phyloP scores from a whole-genome alignment of 2,797 vertebrate genomes.

The Ctenosaura bakeri region DNA sequence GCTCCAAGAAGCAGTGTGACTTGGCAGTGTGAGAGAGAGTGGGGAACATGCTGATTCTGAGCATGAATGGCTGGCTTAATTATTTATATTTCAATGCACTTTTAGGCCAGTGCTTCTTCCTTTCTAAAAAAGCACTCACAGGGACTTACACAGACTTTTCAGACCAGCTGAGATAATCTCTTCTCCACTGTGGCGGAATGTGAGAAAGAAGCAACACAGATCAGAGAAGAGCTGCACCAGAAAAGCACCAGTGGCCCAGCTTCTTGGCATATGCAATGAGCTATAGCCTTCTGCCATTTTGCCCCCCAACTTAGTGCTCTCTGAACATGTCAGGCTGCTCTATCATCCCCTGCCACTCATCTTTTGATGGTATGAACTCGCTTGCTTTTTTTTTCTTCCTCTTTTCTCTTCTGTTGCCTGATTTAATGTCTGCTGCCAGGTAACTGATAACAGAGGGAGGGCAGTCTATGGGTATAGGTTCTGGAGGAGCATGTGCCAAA shows the following conservation, averaged over 20 bases:
- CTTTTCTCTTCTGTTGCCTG: too few relatives aligned
- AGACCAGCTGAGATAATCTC: too few relatives aligned
- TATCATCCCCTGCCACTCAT: not conserved
- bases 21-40: not conserved
- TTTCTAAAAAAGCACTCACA: not conserved
- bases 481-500: too few relatives aligned
- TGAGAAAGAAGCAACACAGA: not conserved
- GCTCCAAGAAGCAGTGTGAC: not conserved
- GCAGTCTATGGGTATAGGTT: too few relatives aligned
- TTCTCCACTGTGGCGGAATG: too few relatives aligned
- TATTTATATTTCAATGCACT: constrained; percentile 2
- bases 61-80: not conserved
- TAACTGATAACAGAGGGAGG: too few relatives aligned
- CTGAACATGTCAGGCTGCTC: too few relatives aligned
- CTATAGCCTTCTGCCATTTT: not conserved
- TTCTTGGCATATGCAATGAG: not conserved
- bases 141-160: not conserved
- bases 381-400: too few relatives aligned
- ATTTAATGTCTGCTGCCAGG: too few relatives aligned
- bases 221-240: too few relatives aligned
- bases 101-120: not conserved
- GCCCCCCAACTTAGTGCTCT: too few relatives aligned
- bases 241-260: not conserved
- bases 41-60: not conserved
- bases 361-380: too few relatives aligned